phyloP scores from a whole-genome alignment of 2,888 invertebrate species.

The Himalopsyche japonica region DNA sequence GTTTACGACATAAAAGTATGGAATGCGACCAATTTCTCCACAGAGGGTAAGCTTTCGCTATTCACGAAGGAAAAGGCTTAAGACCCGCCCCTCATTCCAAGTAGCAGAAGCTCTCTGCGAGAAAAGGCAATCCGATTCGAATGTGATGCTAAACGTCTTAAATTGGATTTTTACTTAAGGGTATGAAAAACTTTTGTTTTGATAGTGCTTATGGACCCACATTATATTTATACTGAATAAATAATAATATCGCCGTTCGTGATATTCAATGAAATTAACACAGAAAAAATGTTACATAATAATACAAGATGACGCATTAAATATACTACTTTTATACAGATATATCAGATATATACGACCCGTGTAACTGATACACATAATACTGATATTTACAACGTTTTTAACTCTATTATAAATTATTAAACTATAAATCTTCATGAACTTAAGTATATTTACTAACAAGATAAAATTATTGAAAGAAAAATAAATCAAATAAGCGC shows the following conservation, averaged over 20 bases:
- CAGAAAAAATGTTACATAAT: too few relatives aligned
- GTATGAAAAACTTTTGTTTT: background rate
- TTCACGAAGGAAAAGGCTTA: background rate
- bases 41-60: background rate
- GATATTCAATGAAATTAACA: too few relatives aligned
- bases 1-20: constrained; percentile 28
- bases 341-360: too few relatives aligned
- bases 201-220: background rate
- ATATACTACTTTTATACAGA: too few relatives aligned
- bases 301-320: too few relatives aligned
- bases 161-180: background rate
- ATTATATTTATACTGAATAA: background rate
- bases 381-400: too few relatives aligned
- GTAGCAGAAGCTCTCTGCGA: background rate
- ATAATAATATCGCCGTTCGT: background rate
- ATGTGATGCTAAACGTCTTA: background rate
- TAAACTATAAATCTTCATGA: too few relatives aligned
- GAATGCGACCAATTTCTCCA: constrained; percentile 33
- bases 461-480: too few relatives aligned
- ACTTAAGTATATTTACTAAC: too few relatives aligned
- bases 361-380: too few relatives aligned
- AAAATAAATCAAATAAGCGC: too few relatives aligned
- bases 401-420: too few relatives aligned
- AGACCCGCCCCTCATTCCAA: background rate
- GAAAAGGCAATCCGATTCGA: background rate